These are phyloP conservation scores for Oedothorax gibbosus DNA, from an alignment of 1,140 invertebrate species.

Conservation along the genomic window DNA sequence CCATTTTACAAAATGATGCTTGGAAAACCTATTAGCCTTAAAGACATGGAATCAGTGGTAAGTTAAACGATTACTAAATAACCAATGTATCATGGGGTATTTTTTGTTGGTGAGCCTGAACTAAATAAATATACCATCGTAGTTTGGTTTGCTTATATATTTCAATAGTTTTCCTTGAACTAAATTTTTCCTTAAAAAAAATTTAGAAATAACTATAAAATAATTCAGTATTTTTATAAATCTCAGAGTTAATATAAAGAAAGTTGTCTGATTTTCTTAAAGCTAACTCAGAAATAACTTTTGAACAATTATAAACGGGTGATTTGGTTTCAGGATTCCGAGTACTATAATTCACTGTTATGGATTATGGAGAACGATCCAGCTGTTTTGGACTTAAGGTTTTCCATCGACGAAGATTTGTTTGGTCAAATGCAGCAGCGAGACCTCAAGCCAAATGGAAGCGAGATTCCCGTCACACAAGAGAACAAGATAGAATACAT, in stretches of 20 bases:
- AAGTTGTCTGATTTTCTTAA: too few species aligned
- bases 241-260: too few species aligned
- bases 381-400: conserved; percentile 91
- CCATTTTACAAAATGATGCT: conserved; percentile 99
- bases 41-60: conserved; percentile 95
- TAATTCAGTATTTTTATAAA: too few species aligned
- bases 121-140: too few species aligned
- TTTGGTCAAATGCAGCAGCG: conserved; percentile 94
- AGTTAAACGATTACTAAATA: conserved; percentile 58
- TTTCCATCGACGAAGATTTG: conserved; percentile 95
- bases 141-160: too few species aligned
- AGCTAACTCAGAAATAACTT: too few species aligned
- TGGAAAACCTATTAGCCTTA: conserved; percentile 90
- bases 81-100: background rate
- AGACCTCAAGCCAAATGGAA: conserved; percentile 91
- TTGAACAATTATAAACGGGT: too few species aligned
- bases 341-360: conserved; percentile 97
- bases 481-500: conserved; percentile 98
- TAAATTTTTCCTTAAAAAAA: too few species aligned
- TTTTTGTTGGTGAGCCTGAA: background rate
- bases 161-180: too few species aligned
- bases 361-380: conserved; percentile 98
- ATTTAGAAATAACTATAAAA: too few species aligned
- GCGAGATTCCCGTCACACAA: conserved; percentile 90
- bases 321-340: conserved; percentile 78